These are phyloP conservation scores for Oryzias javanicus DNA, from an alignment of 2,113 vertebrate genomes.

Conservation along the genomic window DNA sequence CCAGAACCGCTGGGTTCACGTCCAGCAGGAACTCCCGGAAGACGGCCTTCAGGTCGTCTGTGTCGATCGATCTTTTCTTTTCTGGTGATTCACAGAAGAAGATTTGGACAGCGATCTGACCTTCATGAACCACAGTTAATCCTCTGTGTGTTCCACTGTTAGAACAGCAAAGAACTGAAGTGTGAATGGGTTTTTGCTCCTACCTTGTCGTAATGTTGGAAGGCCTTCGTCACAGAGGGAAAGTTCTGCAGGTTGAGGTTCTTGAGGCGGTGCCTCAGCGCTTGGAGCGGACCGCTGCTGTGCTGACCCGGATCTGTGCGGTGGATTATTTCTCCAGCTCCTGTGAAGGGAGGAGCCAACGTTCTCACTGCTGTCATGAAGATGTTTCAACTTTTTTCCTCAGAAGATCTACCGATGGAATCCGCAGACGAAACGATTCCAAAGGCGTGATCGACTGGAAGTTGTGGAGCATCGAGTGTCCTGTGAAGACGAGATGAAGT, in stretches of 20 bases:
- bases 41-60: slow-evolving; percentile 73
- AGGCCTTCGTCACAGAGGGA: slow-evolving; percentile 79
- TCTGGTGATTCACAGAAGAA: slow-evolving; percentile 74
- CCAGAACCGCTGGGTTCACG: slow-evolving; percentile 73
- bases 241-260: slow-evolving; percentile 82
- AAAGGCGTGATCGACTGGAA: slow-evolving; percentile 60
- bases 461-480: slow-evolving; percentile 30
- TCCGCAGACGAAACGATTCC: slow-evolving; percentile 37
- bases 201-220: slow-evolving; percentile 89
- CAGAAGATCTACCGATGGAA: slow-evolving; percentile 47
- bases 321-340: slow-evolving; percentile 78
- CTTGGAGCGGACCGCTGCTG: slow-evolving; percentile 58
- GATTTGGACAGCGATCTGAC: slow-evolving; percentile 2
- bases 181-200: neutral
- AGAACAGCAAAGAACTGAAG: no score
- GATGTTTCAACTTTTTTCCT: neutral
- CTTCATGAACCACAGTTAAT: no score
- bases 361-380: no score
- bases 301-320: slow-evolving; percentile 41
- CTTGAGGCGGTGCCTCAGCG: slow-evolving; percentile 80
- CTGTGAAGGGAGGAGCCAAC: slow-evolving; percentile 34
- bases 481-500: slow-evolving; percentile 35
- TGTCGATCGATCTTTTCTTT: slow-evolving; percentile 81
- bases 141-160: no score
- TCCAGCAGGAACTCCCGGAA: slow-evolving; percentile 79